These are phyloP conservation scores for Aptenodytes forsteri DNA, from an alignment of 2,113 vertebrate species.

Conservation along the genomic window DNA sequence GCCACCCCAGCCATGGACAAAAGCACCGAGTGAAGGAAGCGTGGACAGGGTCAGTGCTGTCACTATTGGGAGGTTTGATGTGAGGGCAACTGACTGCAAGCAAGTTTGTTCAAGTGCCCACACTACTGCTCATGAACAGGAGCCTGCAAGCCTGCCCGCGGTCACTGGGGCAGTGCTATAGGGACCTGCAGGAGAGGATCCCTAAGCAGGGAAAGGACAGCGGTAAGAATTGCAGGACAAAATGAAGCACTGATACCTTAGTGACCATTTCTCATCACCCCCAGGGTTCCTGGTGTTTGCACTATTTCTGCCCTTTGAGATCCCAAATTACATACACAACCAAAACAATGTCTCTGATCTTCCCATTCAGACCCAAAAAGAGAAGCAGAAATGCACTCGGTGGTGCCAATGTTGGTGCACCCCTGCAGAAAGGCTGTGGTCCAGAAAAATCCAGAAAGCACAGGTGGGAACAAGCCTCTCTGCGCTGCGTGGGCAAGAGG, in stretches of 20 bases:
- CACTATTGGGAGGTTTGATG: background rate
- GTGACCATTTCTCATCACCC: background rate
- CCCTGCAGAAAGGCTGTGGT: background rate
- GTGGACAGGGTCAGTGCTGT: accelerated
- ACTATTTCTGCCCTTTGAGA: background rate
- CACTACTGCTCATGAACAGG: accelerated
- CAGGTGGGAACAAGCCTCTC: background rate
- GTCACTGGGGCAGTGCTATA: accelerated
- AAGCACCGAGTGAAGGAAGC: background rate
- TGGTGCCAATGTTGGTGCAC: accelerated
- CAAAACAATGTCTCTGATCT: accelerated
- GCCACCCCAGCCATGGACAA: background rate
- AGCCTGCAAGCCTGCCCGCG: background rate
- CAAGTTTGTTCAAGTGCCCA: background rate
- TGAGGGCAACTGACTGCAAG: accelerated
- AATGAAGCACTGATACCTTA: background rate
- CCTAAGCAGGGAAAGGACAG: background rate
- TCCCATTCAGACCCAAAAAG: background rate
- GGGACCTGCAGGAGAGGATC: background rate
- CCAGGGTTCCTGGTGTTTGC: background rate
- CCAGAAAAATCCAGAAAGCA: background rate
- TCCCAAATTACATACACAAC: background rate
- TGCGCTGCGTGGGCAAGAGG: accelerated
- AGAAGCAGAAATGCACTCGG: accelerated
- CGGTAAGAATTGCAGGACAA: background rate